Base-by-base conservation (phyloP, 2,113 vertebrate genomes). In the Elachura formosa region DNA sequence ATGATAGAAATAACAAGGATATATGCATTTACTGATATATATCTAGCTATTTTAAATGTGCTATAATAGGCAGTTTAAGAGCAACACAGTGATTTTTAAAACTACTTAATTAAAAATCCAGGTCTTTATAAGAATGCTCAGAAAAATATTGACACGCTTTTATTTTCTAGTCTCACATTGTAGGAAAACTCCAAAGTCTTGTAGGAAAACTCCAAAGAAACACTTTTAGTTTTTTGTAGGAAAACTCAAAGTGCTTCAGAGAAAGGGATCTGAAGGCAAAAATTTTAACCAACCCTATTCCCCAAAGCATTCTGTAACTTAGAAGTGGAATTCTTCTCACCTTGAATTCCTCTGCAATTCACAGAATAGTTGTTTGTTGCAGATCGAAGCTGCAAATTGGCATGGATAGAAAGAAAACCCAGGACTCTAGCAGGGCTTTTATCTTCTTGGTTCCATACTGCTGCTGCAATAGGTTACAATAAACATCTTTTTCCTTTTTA, bases 281-380 rank as follows among this genome's bases (percentile, higher is more conserved):
- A 0, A 12, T 3, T 6, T 6, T 6, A 2, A 6, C 2, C 14
- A 20, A 6, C 51, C 15, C 9, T 6, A 54, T 90, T 66, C 16
- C 78, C 31, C 28, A 66, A 58, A 87, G 17, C 8, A 23, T 78
- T 85, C 25, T 36, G 21, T 66, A 48, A 38, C 17, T n/a, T n/a
- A 45, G 20, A 59, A 67, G 15, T 67, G 11, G 49, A 61, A 10
- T 31, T 81, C 2, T 64, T 61, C 36, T 49, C 20, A 14, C 22
- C 12, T 79, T 69, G 71, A 54, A 59, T 29, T 38, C 14, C 19
- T 36, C 10, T 54, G 3, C 21, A 28, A 86, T 55, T 80, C 36
- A 76, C 6, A 41, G 38, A 55, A 34, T 10, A 59, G 14, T 2
- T 59, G 7, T 49, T 77, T 75, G 43, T 67, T 6, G 3, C 62